Conservation (phyloP, 2,888 invertebrate species). For the Eilema depressum region DNA sequence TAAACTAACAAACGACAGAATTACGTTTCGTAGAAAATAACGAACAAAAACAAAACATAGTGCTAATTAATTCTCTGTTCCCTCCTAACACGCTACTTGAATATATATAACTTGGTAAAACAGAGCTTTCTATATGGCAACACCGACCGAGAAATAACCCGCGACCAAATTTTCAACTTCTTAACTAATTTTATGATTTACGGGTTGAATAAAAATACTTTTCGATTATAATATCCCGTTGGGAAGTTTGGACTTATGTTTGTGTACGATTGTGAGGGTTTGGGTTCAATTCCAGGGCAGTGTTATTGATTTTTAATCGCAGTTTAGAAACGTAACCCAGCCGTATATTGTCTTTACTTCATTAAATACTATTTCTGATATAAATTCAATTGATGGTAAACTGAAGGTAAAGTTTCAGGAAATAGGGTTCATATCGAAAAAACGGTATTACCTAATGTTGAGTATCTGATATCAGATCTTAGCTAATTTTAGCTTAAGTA, state of each 20-base stretch:
- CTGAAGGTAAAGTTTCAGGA: too few relatives aligned
- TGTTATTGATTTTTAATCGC: neutral
- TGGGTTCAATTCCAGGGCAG: neutral
- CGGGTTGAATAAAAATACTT: neutral
- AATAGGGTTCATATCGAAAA: too few relatives aligned
- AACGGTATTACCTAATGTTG: too few relatives aligned
- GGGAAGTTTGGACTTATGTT: neutral
- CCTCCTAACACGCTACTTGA: neutral
- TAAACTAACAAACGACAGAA: neutral
- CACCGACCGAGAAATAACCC: conserved; percentile 17
- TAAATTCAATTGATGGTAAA: too few relatives aligned
- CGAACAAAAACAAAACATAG: conserved; percentile 16
- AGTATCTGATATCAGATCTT: too few relatives aligned
- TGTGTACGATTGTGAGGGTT: neutral
- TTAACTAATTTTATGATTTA: neutral
- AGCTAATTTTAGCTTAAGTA: too few relatives aligned
- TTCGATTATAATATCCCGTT: neutral
- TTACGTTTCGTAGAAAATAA: conserved; percentile 19
- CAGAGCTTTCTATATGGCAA: conserved; percentile 3
- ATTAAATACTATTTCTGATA: too few relatives aligned
- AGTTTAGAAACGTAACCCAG: too few relatives aligned
- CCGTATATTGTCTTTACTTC: too few relatives aligned
- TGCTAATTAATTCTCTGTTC: conserved; percentile 36
- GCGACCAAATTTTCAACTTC: conserved; percentile 6
- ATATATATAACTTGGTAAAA: conserved; percentile 4